Evolutionary conservation across 2,888 invertebrate species (phyloP).

Genomic region (Pheosia tremula): DNA sequence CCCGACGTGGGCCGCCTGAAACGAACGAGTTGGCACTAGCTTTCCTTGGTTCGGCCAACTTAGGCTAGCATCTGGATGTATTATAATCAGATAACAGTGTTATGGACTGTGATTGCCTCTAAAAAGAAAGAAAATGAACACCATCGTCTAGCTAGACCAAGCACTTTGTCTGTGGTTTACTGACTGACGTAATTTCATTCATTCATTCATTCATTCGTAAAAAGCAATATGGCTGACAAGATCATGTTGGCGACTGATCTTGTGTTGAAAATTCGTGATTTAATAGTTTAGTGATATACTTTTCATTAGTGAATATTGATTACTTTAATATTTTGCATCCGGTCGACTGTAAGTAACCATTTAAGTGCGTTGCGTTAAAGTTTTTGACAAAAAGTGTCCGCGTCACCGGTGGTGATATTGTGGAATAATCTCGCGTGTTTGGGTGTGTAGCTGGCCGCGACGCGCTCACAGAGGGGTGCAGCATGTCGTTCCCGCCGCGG

Average conservation of each 20-base stretch:
- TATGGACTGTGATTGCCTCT: too few relatives aligned
- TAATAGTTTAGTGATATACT: slow-evolving; percentile 16
- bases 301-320: slow-evolving; percentile 15
- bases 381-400: slow-evolving; percentile 33
- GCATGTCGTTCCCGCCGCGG: slow-evolving; percentile 96
- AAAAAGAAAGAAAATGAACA: too few relatives aligned
- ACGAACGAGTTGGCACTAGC: too few relatives aligned
- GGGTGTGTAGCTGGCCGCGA: slow-evolving; percentile 19
- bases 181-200: too few relatives aligned
- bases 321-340: slow-evolving; percentile 6
- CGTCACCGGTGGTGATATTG: slow-evolving; percentile 43
- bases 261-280: slow-evolving; percentile 9
- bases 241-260: slow-evolving; percentile 5
- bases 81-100: too few relatives aligned
- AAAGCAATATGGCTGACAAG: slow-evolving; percentile 13
- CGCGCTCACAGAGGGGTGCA: slow-evolving; percentile 21
- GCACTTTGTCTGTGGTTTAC: too few relatives aligned
- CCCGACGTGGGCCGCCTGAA: too few relatives aligned
- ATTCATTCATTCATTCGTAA: not conserved
- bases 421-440: slow-evolving; percentile 26
- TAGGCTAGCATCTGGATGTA: too few relatives aligned
- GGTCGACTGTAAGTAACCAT: slow-evolving; percentile 15
- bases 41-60: too few relatives aligned
- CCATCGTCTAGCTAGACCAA: too few relatives aligned
- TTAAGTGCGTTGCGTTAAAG: slow-evolving; percentile 9